These are phyloP conservation scores for Hippocampus zosterae DNA, from an alignment of 2,113 vertebrate species.

Conservation along the genomic window DNA sequence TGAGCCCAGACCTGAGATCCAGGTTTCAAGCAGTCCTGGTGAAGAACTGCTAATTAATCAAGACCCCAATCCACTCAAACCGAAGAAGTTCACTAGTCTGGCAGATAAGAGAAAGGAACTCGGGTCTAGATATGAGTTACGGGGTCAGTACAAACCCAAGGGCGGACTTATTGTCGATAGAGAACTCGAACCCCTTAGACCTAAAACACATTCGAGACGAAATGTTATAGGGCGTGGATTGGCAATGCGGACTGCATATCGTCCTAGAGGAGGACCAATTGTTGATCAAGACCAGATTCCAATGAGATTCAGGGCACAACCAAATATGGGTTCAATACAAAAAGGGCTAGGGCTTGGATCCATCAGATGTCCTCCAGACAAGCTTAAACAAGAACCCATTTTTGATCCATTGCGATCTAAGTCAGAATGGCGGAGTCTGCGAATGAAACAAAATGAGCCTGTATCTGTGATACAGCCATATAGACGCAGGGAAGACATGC, in stretches of 20 bases:
- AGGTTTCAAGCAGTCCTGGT: not conserved
- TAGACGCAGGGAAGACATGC: not conserved
- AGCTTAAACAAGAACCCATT: not conserved
- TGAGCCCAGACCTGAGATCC: not conserved
- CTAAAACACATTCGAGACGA: not conserved
- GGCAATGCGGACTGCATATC: not conserved
- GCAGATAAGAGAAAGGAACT: not conserved
- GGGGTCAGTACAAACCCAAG: conserved; percentile 3
- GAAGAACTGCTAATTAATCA: not conserved
- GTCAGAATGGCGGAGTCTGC: not conserved
- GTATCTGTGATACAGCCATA: conserved; percentile 1
- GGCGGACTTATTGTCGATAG: not conserved
- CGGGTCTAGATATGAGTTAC: not conserved
- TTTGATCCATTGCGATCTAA: not conserved
- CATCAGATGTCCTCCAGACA: not conserved
- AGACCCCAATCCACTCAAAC: not conserved
- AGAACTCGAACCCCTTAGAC: conserved; percentile 1
- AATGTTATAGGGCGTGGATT: not conserved
- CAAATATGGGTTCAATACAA: not conserved
- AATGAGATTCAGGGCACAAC: not conserved
- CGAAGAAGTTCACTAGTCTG: not conserved
- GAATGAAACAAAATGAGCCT: not conserved
- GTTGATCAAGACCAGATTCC: not conserved
- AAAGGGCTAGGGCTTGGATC: not conserved
- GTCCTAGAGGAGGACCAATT: not conserved